Evolutionary conservation across 2,797 vertebrate species (phyloP), one percentile per base, ranked within the genome.

Genomic region (Sparus aurata): DNA sequence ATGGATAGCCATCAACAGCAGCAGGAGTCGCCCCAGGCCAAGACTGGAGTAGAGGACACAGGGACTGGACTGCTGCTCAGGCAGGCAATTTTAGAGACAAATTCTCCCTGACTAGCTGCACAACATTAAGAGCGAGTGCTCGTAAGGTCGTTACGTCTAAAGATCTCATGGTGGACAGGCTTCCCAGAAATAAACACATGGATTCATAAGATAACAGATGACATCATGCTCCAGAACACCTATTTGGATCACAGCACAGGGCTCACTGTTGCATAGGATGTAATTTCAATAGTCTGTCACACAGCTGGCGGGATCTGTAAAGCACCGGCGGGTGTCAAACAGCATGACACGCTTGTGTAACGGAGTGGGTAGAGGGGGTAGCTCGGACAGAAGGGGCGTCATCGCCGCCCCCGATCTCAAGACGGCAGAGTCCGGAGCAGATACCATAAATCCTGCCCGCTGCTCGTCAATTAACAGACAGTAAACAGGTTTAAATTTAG

Each of bases 1-100:
- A 93, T 92, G 91, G 90, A 94, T 88, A 86, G 89, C 86, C 90
- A 92, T 94, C 93, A 92, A 91, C 92, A 91, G 87, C 92, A 94
- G 89, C 67, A 86, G 90, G 86, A 94, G 92, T 83, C 73, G 90
- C 94, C 94, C 80, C 86, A 66, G 95, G 93, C 89, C 92, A 87
- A 74, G 81, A 90, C 82, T 58, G 75, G 84, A 89, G 89, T 75
- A 84, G 90, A 89, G 88, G 87, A 93, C 87, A 90, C 47, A 22
- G 80, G 73, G 85, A 79, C 86, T 53, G 75, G 87, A 83, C 89
- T 84, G 87, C 77, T 90, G 90, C 85, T 90, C 90, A 74, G 84
- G 84, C 83, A 80, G 76, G 81, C 87, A 90, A 86, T 90, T 89
- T 90, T 85, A 85, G 53, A 77, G 77, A 89, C 85, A 88, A 74